phyloP scores from a whole-genome alignment of 2,113 vertebrate species.

The Oreochromis tanganicae region DNA sequence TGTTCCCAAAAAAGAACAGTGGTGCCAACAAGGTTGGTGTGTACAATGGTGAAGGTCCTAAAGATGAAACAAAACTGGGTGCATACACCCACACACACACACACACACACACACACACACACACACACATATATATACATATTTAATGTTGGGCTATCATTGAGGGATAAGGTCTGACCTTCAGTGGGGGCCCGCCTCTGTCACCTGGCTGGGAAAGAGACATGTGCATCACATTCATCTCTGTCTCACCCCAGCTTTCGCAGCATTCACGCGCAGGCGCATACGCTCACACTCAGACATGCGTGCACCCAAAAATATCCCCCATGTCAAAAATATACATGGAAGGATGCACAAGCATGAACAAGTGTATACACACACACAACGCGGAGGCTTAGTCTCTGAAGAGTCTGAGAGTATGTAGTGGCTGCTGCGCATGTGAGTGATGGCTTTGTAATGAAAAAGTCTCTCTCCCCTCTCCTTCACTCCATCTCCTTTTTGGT shows the following conservation, averaged over 20 bases:
- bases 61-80: background rate
- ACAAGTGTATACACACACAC: background rate
- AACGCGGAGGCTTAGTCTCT: conserved; percentile 17
- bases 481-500: conserved; percentile 14
- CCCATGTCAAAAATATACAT: conserved; percentile 4
- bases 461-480: conserved; percentile 40
- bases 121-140: background rate
- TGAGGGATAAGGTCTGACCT: conserved; percentile 60
- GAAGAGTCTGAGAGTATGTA: conserved; percentile 24
- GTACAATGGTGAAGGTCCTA: background rate
- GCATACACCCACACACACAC: background rate
- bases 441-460: conserved; percentile 64
- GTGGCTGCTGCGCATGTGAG: conserved; percentile 47
- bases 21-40: background rate
- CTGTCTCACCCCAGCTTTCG: conserved; percentile 50
- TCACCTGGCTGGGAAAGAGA: conserved; percentile 57
- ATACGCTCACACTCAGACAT: background rate
- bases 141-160: conserved; percentile 12
- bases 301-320: background rate
- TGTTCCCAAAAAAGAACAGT: background rate
- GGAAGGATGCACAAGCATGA: background rate
- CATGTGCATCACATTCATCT: conserved; percentile 71
- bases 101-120: background rate
- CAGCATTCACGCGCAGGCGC: background rate
- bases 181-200: conserved; percentile 54